Evolutionary conservation across 2,888 invertebrate species (phyloP).

Genomic region (Pachycephus smyrnensis): DNA sequence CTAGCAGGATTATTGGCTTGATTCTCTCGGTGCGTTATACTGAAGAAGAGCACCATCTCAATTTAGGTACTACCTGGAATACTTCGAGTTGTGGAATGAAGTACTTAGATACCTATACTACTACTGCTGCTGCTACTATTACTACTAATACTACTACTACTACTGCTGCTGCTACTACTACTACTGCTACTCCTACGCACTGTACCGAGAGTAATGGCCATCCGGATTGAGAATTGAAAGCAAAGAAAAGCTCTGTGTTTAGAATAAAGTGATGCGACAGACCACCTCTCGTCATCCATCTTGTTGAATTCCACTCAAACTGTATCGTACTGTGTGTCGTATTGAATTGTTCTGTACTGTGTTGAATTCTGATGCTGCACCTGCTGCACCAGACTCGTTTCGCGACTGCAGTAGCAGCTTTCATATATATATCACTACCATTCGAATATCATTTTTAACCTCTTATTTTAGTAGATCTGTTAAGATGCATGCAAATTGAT

Average conservation of each 20-base stretch:
- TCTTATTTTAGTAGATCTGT: not conserved
- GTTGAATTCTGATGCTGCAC: not conserved
- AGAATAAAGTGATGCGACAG: slow-evolving; percentile 20
- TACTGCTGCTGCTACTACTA: too few species aligned
- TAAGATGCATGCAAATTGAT: not conserved
- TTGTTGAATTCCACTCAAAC: not conserved
- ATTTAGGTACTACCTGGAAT: not conserved
- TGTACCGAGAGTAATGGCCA: not conserved
- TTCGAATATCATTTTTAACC: not conserved
- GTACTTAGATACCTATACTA: not conserved
- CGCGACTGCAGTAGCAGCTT: not conserved
- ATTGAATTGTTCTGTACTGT: not conserved
- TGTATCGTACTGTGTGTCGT: not conserved
- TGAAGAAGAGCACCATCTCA: not conserved
- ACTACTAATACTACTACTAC: too few species aligned
- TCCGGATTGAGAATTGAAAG: not conserved
- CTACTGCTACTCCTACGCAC: not conserved
- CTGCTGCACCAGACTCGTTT: not conserved
- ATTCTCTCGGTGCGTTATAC: not conserved
- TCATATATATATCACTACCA: not conserved
- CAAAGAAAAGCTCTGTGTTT: slow-evolving; percentile 18
- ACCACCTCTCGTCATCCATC: not conserved
- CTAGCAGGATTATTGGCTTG: slow-evolving; percentile 20
- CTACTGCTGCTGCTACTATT: not conserved
- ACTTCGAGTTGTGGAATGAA: not conserved